Evolutionary conservation across 2,113 vertebrate species (phyloP), one percentile per base, ranked within the genome.

Genomic region (Epinephelus fuscoguttatus): DNA sequence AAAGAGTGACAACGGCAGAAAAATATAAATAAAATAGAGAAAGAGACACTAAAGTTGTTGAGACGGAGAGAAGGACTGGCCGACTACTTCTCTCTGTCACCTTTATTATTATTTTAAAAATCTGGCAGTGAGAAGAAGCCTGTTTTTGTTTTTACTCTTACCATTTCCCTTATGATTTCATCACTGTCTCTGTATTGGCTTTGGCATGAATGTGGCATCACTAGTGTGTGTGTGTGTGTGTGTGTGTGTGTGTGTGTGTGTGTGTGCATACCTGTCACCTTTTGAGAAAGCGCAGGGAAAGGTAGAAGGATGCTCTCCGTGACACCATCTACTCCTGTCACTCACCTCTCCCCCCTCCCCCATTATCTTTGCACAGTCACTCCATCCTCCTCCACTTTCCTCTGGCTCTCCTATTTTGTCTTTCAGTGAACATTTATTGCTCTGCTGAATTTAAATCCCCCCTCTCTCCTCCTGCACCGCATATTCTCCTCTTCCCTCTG

Each of bases 371-470:
- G 56, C 45, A n/a, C 83, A 59, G 68, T 75, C 82, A 27, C 82
- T 59, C 64, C 64, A 15, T 76, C 59, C 37, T n/a, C 59, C 33
- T 56, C 15, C 56, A 25, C 49, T n/a, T 59, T 69, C 42, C 49
- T 63, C 75, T 30, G 64, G 27, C 56, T 74, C 70, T n/a, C 80
- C 27, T 71, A 52, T 79, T 85, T 87, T 70, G 80, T 84, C 75
- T 86, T 80, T 67, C 76, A 68, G 42, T 55, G 61, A 84, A 81
- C 78, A 87, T 80, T 73, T 84, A 90, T 86, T 87, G 75, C 80
- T 89, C 75, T 1, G 49, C 72, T 84, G 84, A 84, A 84, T 92
- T 77, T 77, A 89, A 89, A 84, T 73, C 71, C 59, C 70, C 40
- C 33, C 12, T 62, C 40, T 64, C 9, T 37, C 33, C 60, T 17